Evolutionary conservation across 2,797 vertebrate genomes (phyloP).

Genomic region (Neopelma chrysocephalum): DNA sequence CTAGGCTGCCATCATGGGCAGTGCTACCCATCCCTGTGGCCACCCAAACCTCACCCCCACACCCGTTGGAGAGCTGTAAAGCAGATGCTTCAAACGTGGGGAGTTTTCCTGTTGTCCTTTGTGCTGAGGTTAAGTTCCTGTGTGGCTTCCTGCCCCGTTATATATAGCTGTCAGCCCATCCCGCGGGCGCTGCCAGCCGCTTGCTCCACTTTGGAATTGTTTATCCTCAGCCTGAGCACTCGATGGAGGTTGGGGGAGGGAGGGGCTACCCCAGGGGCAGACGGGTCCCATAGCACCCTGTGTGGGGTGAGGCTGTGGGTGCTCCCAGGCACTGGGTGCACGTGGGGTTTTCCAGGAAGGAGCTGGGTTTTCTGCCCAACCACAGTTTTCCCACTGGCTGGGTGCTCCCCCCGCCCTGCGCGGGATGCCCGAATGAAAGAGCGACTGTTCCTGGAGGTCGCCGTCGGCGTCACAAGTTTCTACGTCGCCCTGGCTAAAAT

Average conservation of each 20-base stretch:
- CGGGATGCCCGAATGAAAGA: constrained; percentile 25
- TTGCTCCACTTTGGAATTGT: not conserved
- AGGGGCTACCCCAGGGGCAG: not conserved
- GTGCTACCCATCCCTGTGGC: fast-evolving
- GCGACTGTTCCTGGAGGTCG: constrained; percentile 51
- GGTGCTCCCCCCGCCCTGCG: not conserved
- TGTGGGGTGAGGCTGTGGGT: not conserved
- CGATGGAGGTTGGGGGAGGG: not conserved
- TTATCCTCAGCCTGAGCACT: not conserved
- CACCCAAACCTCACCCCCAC: not conserved
- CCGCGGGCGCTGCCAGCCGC: not conserved
- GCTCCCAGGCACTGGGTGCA: not conserved
- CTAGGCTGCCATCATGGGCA: fast-evolving
- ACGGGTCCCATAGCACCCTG: fast-evolving
- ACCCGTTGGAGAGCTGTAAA: not conserved
- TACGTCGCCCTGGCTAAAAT: constrained; percentile 56
- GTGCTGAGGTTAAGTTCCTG: constrained; percentile 53
- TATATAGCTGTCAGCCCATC: constrained; percentile 11
- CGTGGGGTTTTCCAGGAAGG: fast-evolving
- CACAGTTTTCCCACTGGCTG: not conserved
- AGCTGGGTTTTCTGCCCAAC: not conserved
- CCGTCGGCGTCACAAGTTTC: not conserved
- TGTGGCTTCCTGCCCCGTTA: constrained; percentile 44
- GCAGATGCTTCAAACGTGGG: not conserved
- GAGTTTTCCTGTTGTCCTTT: constrained; percentile 60